Conservation (phyloP, 2,113 vertebrate species). For the Microcebus jonahi region DNA sequence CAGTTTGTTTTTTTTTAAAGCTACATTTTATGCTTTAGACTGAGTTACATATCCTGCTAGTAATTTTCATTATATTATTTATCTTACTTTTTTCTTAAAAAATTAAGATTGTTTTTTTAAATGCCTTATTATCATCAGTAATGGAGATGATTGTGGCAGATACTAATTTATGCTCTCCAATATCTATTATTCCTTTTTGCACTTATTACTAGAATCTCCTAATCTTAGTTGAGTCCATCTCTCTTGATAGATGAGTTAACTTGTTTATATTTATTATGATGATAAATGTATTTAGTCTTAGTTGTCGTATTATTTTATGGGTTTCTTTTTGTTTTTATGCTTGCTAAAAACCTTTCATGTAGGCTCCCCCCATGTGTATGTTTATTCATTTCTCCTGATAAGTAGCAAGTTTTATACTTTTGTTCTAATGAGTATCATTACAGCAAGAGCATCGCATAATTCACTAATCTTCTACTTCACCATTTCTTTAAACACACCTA, state of each 20-base stretch:
- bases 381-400: background rate
- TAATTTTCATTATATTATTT: background rate
- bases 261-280: background rate
- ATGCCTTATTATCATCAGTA: background rate
- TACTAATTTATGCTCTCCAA: background rate
- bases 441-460: background rate
- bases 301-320: background rate
- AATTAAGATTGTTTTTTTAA: background rate
- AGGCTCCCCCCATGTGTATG: background rate
- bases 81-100: background rate
- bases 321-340: background rate
- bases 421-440: background rate
- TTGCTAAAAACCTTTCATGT: background rate
- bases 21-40: background rate
- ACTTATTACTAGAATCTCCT: background rate
- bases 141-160: background rate
- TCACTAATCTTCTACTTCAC: background rate
- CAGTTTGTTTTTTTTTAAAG: background rate
- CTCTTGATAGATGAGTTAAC: background rate
- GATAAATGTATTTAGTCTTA: background rate
- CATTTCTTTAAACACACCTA: conserved; percentile 12
- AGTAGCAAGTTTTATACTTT: background rate
- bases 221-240: background rate
- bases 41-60: background rate
- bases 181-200: background rate